phyloP scores from a whole-genome alignment of 2,888 invertebrate genomes.

The Arrhopalites spinosus region DNA sequence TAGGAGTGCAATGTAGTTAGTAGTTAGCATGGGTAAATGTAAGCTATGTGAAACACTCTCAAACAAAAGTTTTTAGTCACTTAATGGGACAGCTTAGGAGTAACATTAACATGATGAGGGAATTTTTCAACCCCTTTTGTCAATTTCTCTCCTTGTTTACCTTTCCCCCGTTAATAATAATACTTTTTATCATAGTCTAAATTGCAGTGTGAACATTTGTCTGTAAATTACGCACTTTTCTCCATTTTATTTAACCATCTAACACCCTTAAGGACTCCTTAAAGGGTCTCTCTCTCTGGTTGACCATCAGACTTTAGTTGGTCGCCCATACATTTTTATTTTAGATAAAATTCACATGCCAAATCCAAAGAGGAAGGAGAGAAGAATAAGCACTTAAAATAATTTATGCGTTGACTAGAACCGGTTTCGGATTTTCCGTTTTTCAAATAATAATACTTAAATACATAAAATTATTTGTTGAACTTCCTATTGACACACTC shows the following conservation, averaged over 20 bases:
- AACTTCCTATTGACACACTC: background rate
- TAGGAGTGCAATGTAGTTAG: too few species aligned
- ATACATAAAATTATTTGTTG: too few species aligned
- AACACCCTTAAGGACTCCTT: too few species aligned
- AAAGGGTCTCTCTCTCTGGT: too few species aligned
- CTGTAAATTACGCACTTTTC: constrained; percentile 5
- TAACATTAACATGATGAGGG: background rate
- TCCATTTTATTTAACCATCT: too few species aligned
- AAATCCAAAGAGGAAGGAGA: background rate
- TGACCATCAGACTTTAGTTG: too few species aligned
- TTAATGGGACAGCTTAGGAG: constrained; percentile 5
- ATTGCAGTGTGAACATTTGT: background rate
- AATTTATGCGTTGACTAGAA: constrained; percentile 1
- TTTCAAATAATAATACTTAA: background rate
- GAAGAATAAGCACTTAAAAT: constrained; percentile 12
- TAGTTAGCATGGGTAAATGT: constrained; percentile 12
- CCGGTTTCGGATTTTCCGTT: background rate
- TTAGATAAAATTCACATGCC: background rate
- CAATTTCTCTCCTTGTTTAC: constrained; percentile 7
- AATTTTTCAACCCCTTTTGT: background rate
- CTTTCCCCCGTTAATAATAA: background rate
- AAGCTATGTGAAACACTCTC: constrained; percentile 4
- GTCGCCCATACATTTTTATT: too few species aligned
- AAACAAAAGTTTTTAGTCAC: constrained; percentile 12
- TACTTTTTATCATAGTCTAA: background rate